Base-by-base conservation (phyloP, 2,888 invertebrate genomes). In the Tricholauxania praeusta region DNA sequence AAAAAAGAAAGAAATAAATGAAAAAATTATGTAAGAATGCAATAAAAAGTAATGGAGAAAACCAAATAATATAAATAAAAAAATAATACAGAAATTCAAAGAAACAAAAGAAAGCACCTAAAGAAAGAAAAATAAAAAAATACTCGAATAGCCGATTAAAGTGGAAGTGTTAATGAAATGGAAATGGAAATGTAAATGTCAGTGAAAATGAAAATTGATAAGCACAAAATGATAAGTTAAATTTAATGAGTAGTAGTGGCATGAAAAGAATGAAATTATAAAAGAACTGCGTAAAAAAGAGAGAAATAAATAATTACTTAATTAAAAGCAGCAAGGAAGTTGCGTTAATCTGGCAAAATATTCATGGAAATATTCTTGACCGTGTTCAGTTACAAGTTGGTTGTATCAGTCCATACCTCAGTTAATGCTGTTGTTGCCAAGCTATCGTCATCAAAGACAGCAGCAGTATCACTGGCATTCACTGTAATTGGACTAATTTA, bases 231-330 rank as follows among this genome's bases (percentile, higher is more conserved):
- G 39, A 57, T 47, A 28, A 52, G 57, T 32, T n/a, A 48, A 68
- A 63, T 39, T 47, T 19, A 63, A 48, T 63, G 67, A 57, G 65
- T 59, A 51, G 55, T 57, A 53, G 48, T 53, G 8, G 19, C 52
- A 51, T 14, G 51, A 14, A 49, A 64, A 64, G 49, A 49, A 64
- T 8, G 65, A n/a, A 55, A n/a, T 22, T 55, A 12, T n/a, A 55
- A 55, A 55, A n/a, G 55, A 22, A 55, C 19, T 12, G 17, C 55
- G 22, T 55, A 19, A 55, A 19, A 55, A 57, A 47, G 28, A 55
- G 48, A 64, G 57, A 57, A 49, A 55, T 81, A 81, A 82, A 80
- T 81, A 82, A 82, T 82, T 82, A 82, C 82, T 82, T 82, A 82
- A 82, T 82, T 82, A 82, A 82, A 79, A 75, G 76, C 80, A 80